These are phyloP conservation scores for Gallinago paraguaiae DNA, from an alignment of 2,113 vertebrate genomes.

Conservation along the genomic window DNA sequence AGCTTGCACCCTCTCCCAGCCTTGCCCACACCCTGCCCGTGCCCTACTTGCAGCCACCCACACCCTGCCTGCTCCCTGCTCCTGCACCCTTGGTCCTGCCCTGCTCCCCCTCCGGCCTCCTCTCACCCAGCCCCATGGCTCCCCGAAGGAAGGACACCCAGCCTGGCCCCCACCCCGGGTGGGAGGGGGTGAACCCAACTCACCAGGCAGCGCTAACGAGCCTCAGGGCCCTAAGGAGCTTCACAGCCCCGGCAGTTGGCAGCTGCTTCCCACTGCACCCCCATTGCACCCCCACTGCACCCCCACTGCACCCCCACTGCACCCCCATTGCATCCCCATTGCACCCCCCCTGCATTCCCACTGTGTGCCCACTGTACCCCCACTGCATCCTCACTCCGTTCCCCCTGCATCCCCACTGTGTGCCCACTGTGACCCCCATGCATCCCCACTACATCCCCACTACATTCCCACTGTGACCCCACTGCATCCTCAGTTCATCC, in stretches of 20 bases:
- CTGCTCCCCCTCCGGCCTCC: not conserved
- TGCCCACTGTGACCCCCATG: accelerated
- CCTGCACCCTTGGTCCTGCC: not conserved
- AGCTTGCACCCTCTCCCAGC: not conserved
- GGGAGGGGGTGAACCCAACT: not conserved
- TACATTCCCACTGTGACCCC: accelerated
- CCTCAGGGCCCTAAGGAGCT: not conserved
- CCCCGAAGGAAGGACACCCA: not conserved
- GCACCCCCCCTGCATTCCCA: accelerated
- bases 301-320: accelerated
- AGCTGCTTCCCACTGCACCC: not conserved
- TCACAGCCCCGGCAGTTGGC: not conserved
- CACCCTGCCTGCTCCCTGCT: not conserved
- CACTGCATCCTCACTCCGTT: accelerated
- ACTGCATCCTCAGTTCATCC: too few relatives aligned
- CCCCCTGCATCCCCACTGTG: too few relatives aligned
- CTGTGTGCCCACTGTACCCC: accelerated
- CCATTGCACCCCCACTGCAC: not conserved
- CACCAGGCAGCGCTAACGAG: not conserved
- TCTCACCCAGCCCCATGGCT: not conserved
- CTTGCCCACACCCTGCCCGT: not conserved
- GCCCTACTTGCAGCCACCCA: not conserved
- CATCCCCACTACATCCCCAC: accelerated
- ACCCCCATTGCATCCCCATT: too few relatives aligned
- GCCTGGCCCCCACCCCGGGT: too few relatives aligned